Evolutionary conservation across 2,888 invertebrate genomes (phyloP).

Genomic region (Leucania comma): DNA sequence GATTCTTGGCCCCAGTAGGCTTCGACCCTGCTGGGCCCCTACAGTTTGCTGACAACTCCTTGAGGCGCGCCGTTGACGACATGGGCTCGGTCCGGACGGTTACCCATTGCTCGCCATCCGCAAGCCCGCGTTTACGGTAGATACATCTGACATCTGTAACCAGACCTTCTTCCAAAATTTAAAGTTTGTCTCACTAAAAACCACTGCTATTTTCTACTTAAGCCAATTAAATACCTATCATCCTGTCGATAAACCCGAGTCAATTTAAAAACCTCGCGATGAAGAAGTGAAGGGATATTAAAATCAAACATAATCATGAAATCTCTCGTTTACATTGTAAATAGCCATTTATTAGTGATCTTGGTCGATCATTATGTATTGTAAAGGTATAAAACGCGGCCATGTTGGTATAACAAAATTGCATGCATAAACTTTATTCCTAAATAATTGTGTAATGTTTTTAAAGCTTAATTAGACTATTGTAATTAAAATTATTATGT

Average conservation of each 20-base stretch:
- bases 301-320: constrained; percentile 41
- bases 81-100: too few species aligned
- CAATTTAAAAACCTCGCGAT: constrained; percentile 6
- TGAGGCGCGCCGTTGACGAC: too few species aligned
- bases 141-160: too few species aligned
- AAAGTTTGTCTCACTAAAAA: neutral
- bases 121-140: too few species aligned
- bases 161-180: too few species aligned
- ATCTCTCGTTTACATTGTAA: constrained; percentile 63
- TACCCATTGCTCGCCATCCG: too few species aligned
- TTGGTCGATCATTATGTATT: constrained; percentile 78
- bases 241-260: neutral
- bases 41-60: too few species aligned
- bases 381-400: constrained; percentile 78
- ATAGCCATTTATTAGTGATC: constrained; percentile 61
- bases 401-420: constrained; percentile 69
- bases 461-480: constrained; percentile 13
- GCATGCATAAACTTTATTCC: constrained; percentile 58
- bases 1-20: too few species aligned
- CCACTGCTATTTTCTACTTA: neutral
- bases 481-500: constrained; percentile 14
- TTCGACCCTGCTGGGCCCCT: too few species aligned
- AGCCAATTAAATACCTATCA: too few species aligned
- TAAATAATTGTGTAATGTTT: constrained; percentile 28
- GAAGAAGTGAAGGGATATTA: constrained; percentile 15